Evolutionary conservation across 1,140 invertebrate genomes (phyloP).

Genomic region (Akabosia matsudoensis): DNA sequence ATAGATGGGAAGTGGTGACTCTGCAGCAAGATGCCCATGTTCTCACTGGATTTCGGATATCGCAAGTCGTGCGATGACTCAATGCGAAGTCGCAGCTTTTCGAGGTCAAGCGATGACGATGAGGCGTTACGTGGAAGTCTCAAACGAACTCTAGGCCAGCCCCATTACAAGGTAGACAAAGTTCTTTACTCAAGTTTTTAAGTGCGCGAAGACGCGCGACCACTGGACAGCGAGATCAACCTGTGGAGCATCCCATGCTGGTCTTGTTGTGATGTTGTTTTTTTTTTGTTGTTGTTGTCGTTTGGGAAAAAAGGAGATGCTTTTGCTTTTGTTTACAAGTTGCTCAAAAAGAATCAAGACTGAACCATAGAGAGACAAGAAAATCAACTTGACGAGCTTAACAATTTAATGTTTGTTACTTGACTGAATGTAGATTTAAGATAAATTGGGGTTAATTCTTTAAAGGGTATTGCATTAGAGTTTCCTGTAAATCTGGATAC

Average conservation of each 20-base stretch:
- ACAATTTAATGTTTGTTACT: no score
- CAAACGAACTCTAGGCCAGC: conserved; percentile 38
- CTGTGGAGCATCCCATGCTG: not conserved
- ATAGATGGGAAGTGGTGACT: no score
- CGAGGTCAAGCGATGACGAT: conserved; percentile 33
- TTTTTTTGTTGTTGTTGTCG: no score
- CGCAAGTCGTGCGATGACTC: conserved; percentile 35
- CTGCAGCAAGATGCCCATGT: conserved; percentile 47
- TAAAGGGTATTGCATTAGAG: not conserved
- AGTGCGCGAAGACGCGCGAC: not conserved
- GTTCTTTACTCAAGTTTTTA: not conserved
- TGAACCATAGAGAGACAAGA: no score
- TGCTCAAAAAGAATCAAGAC: no score
- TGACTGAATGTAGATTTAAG: no score
- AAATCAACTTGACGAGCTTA: no score
- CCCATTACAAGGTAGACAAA: conserved; percentile 40
- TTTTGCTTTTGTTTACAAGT: no score
- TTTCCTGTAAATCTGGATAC: not conserved
- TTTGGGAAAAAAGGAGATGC: no score
- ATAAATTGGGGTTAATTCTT: no score
- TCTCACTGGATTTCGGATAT: conserved; percentile 45
- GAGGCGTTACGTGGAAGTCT: conserved; percentile 37
- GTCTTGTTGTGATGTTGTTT: no score
- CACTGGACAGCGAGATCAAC: not conserved
- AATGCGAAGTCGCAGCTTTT: conserved; percentile 34